Evolutionary conservation across 2,888 invertebrate species (phyloP), one percentile per base, ranked within the genome.

Genomic region (Xestia rhomboidea): DNA sequence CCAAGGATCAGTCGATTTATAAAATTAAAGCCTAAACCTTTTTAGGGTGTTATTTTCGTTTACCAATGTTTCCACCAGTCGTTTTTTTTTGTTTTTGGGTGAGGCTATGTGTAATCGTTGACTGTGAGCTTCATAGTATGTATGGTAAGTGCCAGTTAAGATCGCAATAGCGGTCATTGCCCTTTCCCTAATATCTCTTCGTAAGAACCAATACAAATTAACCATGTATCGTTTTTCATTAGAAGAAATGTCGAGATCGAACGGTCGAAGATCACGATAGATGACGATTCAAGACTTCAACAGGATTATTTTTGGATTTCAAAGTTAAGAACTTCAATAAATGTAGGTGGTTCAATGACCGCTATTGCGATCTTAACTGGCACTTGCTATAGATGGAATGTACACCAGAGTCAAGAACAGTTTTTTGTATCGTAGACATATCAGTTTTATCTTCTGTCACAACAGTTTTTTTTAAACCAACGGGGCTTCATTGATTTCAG

Each of bases 1-100:
- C 87, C 91, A 91, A 89, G 89, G 92, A 92, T 92, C 93, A 91
- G 69, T 15, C 76, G 68, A 76, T 77, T 64, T 78, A 81, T 51
- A 75, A 82, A 86, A 87, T 82, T 84, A 87, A 82, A 76, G 62
- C 51, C 64, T 30, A 54, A 73, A 64, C 54, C 70, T 49, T 66
- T 60, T 44, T 34, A 38, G 54, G 57, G 24, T n/a, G 24, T n/a
- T 30, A 54, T 72, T 64, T 77, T 41, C 11, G 41, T 34, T 82
- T 68, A 44, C 34, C 34, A 34, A 4, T 34, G 34, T 34, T 34
- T 2, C 34, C 34, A 34, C 34, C 34, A 34, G 34, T 34, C 34
- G 34, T 34, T 34, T 34, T 34, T 34, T 34, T 34, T 34, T 76
- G 27, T 60, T 66, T 80, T 41, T 51, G 24, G 24, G 27, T 38